These are phyloP conservation scores for Proctacanthus coquilletti DNA, from an alignment of 1,140 invertebrate genomes.

Conservation along the genomic window DNA sequence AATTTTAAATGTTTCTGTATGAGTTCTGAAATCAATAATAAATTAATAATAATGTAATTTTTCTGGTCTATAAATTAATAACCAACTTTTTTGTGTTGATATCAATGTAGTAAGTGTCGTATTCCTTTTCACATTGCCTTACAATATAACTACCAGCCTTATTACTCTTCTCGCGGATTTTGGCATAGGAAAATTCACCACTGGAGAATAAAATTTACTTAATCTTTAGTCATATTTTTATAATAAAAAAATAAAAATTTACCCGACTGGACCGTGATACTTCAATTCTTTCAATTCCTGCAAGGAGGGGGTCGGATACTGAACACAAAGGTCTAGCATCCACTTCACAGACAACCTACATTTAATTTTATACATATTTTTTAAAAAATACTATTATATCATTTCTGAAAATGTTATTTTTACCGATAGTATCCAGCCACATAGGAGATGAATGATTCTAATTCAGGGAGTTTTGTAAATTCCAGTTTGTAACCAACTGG, in stretches of 20 bases:
- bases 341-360: conserved; percentile 64
- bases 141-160: conserved; percentile 63
- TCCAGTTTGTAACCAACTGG: conserved; percentile 20
- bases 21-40: conserved; percentile 35
- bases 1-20: conserved; percentile 54
- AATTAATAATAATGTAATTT: no score
- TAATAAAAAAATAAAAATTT: conserved; percentile 16
- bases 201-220: conserved; percentile 31
- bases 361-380: no score
- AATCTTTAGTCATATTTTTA: conserved; percentile 6
- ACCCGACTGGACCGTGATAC: conserved; percentile 81
- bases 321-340: conserved; percentile 76
- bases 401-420: no score
- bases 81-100: conserved; percentile 46
- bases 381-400: conserved; percentile 1
- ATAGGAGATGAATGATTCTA: conserved; percentile 61
- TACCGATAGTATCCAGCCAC: conserved; percentile 73
- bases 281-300: conserved; percentile 52
- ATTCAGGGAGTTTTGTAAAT: conserved; percentile 16
- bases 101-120: conserved; percentile 64
- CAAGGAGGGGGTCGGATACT: conserved; percentile 60
- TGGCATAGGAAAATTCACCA: conserved; percentile 64
- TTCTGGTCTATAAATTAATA: no score
- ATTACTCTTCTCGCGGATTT: conserved; percentile 61
- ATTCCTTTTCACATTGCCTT: conserved; percentile 61